These are phyloP conservation scores for Reinhardtius hippoglossoides DNA, from an alignment of 2,113 vertebrate genomes.

Conservation along the genomic window DNA sequence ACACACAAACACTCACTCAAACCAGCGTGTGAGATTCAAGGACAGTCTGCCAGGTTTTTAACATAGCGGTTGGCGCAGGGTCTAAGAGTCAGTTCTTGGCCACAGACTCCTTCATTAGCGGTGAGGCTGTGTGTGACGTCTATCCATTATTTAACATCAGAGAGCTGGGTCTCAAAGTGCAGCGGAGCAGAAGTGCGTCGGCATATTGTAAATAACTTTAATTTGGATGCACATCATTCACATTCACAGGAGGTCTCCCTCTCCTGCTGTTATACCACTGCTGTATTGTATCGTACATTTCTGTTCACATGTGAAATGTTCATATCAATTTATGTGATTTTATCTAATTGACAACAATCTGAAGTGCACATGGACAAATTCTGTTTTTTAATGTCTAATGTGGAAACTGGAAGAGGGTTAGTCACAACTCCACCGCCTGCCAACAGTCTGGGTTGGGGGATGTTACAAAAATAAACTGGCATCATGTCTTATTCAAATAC, in stretches of 20 bases:
- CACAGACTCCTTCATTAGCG: slow-evolving; percentile 22
- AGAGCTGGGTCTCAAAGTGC: background rate
- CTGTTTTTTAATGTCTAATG: slow-evolving; percentile 24
- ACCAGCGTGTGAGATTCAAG: slow-evolving; percentile 17
- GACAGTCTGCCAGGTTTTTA: slow-evolving; percentile 31
- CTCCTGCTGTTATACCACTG: background rate
- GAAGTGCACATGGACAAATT: background rate
- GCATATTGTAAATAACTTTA: slow-evolving; percentile 21
- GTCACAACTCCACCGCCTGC: slow-evolving; percentile 59
- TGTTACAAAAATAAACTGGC: slow-evolving; percentile 74
- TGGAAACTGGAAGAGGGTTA: slow-evolving; percentile 57
- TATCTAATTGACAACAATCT: slow-evolving; percentile 20
- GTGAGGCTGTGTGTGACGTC: slow-evolving; percentile 15
- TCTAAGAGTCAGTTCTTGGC: slow-evolving; percentile 32
- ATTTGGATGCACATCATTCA: slow-evolving; percentile 42
- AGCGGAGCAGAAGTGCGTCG: slow-evolving; percentile 23
- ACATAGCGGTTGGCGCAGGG: slow-evolving; percentile 3
- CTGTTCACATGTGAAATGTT: slow-evolving; percentile 1
- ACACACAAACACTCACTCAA: slow-evolving; percentile 3
- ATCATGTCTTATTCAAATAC: slow-evolving; percentile 74
- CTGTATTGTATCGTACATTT: slow-evolving; percentile 8
- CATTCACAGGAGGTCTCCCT: slow-evolving; percentile 29
- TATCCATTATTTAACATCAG: slow-evolving; percentile 57
- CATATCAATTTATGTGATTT: slow-evolving; percentile 24
- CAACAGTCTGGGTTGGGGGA: slow-evolving; percentile 58